Conservation (phyloP, 2,797 vertebrate species). For the Lagorchestes hirsutus region DNA sequence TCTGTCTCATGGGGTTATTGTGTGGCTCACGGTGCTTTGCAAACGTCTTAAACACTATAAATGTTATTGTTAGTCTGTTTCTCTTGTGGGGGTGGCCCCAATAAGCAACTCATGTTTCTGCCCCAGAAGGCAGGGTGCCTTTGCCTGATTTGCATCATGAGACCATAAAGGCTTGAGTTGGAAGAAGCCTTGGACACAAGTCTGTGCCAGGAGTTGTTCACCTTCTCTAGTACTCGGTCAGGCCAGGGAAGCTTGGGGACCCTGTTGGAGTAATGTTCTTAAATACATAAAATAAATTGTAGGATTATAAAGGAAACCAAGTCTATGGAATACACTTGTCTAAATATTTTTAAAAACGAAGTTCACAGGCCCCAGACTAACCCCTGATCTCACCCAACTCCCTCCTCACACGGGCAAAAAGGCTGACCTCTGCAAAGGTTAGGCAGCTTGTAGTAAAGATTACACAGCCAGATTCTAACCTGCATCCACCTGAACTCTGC, state of each 20-base stretch:
- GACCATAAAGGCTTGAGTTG: neutral
- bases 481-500: too few species aligned
- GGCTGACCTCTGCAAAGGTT: neutral
- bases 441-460: neutral
- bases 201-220: neutral
- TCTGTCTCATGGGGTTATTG: neutral
- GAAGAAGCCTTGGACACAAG: neutral
- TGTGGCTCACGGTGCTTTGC: neutral
- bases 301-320: neutral
- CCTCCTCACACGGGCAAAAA: neutral
- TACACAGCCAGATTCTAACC: neutral
- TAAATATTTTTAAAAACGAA: neutral
- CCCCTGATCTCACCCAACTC: neutral
- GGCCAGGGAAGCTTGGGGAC: neutral
- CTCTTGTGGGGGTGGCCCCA: neutral
- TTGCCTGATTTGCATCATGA: neutral
- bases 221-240: neutral
- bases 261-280: neutral
- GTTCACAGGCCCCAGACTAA: neutral
- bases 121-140: neutral
- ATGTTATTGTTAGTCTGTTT: neutral
- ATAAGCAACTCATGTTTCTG: neutral
- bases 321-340: neutral
- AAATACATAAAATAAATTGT: neutral
- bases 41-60: neutral